Conservation (phyloP, 2,113 vertebrate genomes). For the Triplophysa dalaica region DNA sequence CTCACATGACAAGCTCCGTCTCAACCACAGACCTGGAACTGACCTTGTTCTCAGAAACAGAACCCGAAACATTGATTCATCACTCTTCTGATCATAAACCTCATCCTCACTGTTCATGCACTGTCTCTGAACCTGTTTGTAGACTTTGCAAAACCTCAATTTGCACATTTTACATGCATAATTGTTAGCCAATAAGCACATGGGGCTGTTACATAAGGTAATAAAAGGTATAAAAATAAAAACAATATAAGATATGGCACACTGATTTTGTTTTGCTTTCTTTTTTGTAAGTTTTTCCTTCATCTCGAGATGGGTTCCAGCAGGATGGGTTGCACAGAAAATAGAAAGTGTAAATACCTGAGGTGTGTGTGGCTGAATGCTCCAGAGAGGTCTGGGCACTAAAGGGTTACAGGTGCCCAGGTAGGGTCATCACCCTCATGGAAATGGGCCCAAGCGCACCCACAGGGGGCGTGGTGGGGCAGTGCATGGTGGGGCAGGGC, state of each 20-base stretch:
- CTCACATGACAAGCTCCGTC: conserved; percentile 4
- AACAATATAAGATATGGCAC: neutral
- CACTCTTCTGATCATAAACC: neutral
- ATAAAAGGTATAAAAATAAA: neutral
- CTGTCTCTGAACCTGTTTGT: too few relatives aligned
- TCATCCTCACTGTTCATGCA: neutral
- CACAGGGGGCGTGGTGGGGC: neutral
- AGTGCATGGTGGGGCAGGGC: conserved; percentile 47
- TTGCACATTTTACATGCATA: neutral
- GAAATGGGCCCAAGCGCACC: conserved; percentile 40
- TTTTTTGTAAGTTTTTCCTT: neutral
- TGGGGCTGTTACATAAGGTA: neutral
- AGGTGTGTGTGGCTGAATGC: conserved; percentile 50
- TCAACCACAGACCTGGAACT: neutral
- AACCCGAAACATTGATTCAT: neutral
- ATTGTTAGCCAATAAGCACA: neutral
- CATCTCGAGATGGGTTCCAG: conserved; percentile 17
- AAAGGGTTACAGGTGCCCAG: conserved; percentile 78
- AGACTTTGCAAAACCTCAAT: too few relatives aligned
- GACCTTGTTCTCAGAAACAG: neutral
- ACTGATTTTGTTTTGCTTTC: neutral
- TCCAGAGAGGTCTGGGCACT: conserved; percentile 73
- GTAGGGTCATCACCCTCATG: conserved; percentile 72
- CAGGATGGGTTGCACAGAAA: conserved; percentile 57
- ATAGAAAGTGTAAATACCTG: conserved; percentile 69